These are phyloP conservation scores for Ataeniobius toweri DNA, from an alignment of 2,797 vertebrate genomes.

Conservation along the genomic window DNA sequence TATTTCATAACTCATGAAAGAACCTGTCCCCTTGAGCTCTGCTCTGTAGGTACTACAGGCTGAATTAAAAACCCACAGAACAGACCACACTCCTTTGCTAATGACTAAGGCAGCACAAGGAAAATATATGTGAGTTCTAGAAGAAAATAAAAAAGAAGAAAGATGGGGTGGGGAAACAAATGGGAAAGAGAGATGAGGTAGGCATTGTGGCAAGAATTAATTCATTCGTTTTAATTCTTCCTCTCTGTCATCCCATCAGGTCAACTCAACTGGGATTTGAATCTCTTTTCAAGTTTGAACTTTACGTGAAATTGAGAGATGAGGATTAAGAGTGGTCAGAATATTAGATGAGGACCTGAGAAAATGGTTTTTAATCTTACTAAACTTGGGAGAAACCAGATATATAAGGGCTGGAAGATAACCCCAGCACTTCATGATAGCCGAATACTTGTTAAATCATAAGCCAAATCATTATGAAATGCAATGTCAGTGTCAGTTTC, in stretches of 20 bases:
- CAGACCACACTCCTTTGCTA: conserved; percentile 16
- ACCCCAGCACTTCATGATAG: background rate
- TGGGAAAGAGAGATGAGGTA: background rate
- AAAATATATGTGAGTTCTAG: background rate
- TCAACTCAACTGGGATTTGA: conserved; percentile 24
- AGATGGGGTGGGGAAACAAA: background rate
- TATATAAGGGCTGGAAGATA: background rate
- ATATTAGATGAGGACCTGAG: conserved; percentile 6
- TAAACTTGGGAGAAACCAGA: conserved; percentile 3
- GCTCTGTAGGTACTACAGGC: conserved; percentile 28
- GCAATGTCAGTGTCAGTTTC: background rate
- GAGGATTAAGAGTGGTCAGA: background rate
- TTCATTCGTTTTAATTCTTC: background rate
- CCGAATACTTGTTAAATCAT: background rate
- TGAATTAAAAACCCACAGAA: conserved; percentile 36
- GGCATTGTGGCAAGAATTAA: conserved; percentile 12
- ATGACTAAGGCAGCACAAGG: conserved; percentile 5
- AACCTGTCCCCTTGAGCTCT: conserved; percentile 33
- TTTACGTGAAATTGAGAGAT: conserved; percentile 29
- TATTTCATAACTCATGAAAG: conserved; percentile 35
- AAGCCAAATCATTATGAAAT: conserved; percentile 2
- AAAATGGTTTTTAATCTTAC: conserved; percentile 16
- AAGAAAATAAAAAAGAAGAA: background rate
- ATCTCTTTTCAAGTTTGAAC: conserved; percentile 25
- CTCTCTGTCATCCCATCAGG: conserved; percentile 30